Percentiles rank a stretch among this genome's conserved stretches.
phyloP scores from a whole-genome alignment of 2,888 invertebrate species.

The Nomada ferruginata region DNA sequence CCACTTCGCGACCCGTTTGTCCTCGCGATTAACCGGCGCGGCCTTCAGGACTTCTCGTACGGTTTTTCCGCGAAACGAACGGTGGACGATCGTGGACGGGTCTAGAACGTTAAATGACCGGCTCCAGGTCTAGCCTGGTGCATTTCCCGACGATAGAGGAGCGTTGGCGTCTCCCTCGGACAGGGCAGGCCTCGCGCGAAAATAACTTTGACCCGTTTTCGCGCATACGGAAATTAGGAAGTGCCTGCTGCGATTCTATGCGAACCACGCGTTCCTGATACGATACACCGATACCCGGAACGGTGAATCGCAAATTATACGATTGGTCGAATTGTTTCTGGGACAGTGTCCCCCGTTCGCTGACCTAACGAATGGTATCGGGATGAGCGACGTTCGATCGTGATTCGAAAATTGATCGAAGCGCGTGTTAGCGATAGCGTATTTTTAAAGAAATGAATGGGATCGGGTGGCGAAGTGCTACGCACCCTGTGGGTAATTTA shows the following conservation, averaged over 20 bases:
- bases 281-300: constrained; percentile 18
- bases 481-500: too few relatives aligned
- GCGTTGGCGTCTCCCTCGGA: constrained; percentile 58
- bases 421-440: too few relatives aligned
- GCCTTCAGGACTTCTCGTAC: constrained; percentile 8
- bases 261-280: constrained; percentile 36
- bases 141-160: constrained; percentile 43
- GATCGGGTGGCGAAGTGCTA: too few relatives aligned
- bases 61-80: constrained; percentile 35
- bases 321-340: neutral
- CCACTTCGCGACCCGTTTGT: constrained; percentile 30
- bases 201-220: constrained; percentile 76
- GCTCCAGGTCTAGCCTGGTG: constrained; percentile 56
- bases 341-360: neutral
- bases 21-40: neutral
- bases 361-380: neutral
- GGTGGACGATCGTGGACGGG: neutral
- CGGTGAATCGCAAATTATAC: neutral
- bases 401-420: too few relatives aligned
- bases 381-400: too few relatives aligned
- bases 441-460: too few relatives aligned
- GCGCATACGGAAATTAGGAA: constrained; percentile 68
- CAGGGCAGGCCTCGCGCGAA: constrained; percentile 65
- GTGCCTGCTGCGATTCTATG: constrained; percentile 26
- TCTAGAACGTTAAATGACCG: constrained; percentile 38